Percentiles rank a stretch among this genome's conserved stretches.
These are phyloP conservation scores for Pangasius djambal DNA, from an alignment of 2,797 vertebrate species.

Conservation along the genomic window DNA sequence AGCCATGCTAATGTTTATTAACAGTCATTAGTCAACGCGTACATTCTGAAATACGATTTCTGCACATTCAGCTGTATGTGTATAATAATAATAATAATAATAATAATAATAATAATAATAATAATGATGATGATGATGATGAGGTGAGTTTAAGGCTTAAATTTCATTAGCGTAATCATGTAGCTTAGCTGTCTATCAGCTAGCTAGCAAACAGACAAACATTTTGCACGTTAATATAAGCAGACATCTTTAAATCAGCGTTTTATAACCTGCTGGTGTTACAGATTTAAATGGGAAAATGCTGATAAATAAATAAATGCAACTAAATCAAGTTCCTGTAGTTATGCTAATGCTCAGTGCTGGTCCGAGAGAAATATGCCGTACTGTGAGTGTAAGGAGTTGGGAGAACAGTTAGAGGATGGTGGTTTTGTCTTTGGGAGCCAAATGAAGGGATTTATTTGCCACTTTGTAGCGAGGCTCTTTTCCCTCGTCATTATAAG, in stretches of 20 bases:
- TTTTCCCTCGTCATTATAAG: neutral
- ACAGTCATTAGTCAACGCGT: neutral
- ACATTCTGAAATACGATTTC: neutral
- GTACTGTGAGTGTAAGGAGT: too few relatives aligned
- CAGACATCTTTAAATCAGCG: neutral
- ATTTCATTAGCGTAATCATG: neutral
- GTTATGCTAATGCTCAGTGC: neutral
- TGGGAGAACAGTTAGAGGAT: neutral
- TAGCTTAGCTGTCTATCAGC: neutral
- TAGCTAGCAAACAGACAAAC: neutral
- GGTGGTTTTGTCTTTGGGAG: neutral
- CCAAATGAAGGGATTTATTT: constrained; percentile 3
- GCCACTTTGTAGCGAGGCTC: neutral
- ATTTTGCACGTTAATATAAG: neutral
- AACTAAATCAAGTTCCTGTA: neutral
- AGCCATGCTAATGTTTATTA: neutral
- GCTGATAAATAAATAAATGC: neutral
- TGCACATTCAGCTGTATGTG: neutral
- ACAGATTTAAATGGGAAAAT: neutral
- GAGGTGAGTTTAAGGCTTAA: neutral
- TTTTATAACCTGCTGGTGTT: neutral
- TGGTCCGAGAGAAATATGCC: neutral
- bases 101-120: neutral
- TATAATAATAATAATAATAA: neutral
- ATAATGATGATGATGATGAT: neutral